Conservation (phyloP, 2,888 invertebrate genomes). For the Cerastis leucographa region DNA sequence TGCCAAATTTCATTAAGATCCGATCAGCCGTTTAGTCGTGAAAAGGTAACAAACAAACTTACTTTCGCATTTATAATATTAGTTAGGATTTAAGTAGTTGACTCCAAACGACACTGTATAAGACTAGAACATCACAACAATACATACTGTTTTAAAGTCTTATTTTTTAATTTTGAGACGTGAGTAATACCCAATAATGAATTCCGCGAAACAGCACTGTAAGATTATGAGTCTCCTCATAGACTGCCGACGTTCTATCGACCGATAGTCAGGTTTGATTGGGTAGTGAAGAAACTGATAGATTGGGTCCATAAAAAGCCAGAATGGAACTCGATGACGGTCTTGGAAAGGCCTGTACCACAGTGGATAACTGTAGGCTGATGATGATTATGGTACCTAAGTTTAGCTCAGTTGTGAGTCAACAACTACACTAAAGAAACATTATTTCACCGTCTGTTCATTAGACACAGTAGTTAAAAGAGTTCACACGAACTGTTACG, state of each 20-base stretch:
- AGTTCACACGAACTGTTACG: slow-evolving; percentile 58
- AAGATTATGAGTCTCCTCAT: not conserved
- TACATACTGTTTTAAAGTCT: not conserved
- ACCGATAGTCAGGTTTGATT: not conserved
- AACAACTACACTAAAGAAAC: not conserved
- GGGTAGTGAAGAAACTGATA: not conserved
- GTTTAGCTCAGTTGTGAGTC: not conserved
- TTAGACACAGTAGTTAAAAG: slow-evolving; percentile 42
- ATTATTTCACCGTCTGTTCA: slow-evolving; percentile 11
- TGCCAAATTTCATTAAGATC: too few relatives aligned
- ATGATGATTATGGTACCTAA: not conserved
- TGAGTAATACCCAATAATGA: not conserved
- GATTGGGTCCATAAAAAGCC: not conserved
- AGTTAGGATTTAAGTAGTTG: too few relatives aligned
- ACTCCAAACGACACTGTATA: not conserved
- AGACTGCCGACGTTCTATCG: too few relatives aligned
- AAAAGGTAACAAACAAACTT: too few relatives aligned
- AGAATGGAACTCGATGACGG: not conserved
- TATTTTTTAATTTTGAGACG: not conserved
- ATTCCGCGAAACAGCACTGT: not conserved
- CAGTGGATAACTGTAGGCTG: not conserved
- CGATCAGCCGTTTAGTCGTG: too few relatives aligned
- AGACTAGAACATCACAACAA: not conserved
- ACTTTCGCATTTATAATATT: too few relatives aligned
- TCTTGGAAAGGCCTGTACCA: not conserved